Conservation (phyloP, 1,140 invertebrate species). For the Batillaria attramentaria region DNA sequence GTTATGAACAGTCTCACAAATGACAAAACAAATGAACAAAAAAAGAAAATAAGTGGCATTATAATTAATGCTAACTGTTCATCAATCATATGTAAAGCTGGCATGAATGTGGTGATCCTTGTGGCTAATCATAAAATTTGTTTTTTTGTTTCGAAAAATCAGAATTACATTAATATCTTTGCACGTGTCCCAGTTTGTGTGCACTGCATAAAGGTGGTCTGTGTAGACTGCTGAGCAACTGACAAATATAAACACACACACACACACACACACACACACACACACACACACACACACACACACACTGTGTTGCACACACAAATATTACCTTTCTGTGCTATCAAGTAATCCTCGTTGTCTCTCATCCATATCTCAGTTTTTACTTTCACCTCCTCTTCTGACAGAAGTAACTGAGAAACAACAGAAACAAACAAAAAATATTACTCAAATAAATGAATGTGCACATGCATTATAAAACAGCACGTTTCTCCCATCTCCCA, state of each 20-base stretch:
- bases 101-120: neutral
- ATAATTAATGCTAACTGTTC: neutral
- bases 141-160: neutral
- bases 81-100: neutral
- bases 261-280: constrained; percentile 2
- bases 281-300: neutral
- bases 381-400: constrained; percentile 82
- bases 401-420: constrained; percentile 82
- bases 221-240: neutral
- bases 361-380: constrained; percentile 89
- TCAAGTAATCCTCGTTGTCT: constrained; percentile 87
- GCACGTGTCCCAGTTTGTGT: too few species aligned
- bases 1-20: neutral
- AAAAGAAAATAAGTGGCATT: neutral
- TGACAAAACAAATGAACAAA: neutral
- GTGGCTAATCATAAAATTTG: neutral
- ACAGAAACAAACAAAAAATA: constrained; percentile 6
- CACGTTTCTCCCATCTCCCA: neutral
- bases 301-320: neutral
- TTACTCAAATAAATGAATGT: neutral
- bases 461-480: neutral
- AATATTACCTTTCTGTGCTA: constrained; percentile 82
- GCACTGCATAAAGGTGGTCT: too few species aligned
- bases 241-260: neutral
- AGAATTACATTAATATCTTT: neutral